Evolutionary conservation across 2,797 vertebrate species (phyloP).

Genomic region (Eospalax fontanierii): DNA sequence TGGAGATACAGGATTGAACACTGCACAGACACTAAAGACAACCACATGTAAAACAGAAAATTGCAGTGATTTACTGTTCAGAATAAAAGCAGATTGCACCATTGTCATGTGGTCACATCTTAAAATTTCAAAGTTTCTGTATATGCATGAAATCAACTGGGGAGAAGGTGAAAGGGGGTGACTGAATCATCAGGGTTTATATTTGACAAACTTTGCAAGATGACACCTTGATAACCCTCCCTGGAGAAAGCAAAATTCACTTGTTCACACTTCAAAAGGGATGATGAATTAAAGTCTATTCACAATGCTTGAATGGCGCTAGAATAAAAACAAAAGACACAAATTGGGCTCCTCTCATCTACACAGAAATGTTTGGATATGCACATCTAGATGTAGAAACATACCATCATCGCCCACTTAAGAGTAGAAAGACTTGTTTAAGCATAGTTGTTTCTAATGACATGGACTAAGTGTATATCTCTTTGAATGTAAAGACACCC

Average conservation of each 20-base stretch:
- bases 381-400: constrained; percentile 12
- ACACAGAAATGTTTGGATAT: constrained; percentile 34
- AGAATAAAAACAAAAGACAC: constrained; percentile 59
- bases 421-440: constrained; percentile 7
- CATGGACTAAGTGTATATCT: not conserved
- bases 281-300: constrained; percentile 52
- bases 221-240: not conserved
- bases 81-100: not conserved
- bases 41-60: not conserved
- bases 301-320: not conserved
- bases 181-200: not conserved
- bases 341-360: constrained; percentile 15
- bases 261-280: constrained; percentile 5
- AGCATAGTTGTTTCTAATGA: constrained; percentile 31
- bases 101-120: not conserved
- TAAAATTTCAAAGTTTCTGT: not conserved
- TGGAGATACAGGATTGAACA: not conserved
- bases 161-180: not conserved
- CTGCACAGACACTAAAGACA: not conserved
- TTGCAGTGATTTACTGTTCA: not conserved
- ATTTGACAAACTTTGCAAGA: not conserved
- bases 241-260: not conserved
- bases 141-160: not conserved
- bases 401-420: not conserved
- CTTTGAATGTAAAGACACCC: not conserved